Evolutionary conservation across 2,888 invertebrate species (phyloP), one percentile per base, ranked within the genome.

Genomic region (Coelopa pilipes): DNA sequence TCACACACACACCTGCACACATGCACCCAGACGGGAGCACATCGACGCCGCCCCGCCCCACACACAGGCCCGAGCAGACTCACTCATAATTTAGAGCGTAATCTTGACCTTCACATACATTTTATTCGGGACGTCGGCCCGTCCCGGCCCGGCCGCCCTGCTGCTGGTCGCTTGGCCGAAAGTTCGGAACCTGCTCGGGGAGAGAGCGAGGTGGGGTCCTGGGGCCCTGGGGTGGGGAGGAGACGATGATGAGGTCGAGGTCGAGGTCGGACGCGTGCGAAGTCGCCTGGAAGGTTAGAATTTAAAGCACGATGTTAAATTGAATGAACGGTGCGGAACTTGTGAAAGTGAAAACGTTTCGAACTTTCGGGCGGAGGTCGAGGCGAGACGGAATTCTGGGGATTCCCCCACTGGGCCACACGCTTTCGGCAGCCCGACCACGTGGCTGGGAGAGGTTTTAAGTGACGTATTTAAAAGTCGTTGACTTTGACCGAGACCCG

Each of bases 101-200:
- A 65, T 71, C 71, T 71, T 71, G 71, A 71, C 71, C 71, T 71
- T 71, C 53, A 71, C 71, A 71, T 55, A 71, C 55, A 71, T 65
- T 55, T 71, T 65, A 71, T 65, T 71, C 55, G 55, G 65, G 19
- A 55, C 63, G 53, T 46, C 21, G 49, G 59, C 60, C 60, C 12
- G 45, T n/a, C 53, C n/a, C 10, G 4, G 10, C 4, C 53, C 13
- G 3, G 3, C n/a, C 53, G 5, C 15, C 34, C 11, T 24, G 34
- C n/a, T 15, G n/a, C n/a, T 62, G 24, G 13, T 34, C n/a, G 45
- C 12, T 5, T 2, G n/a, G 15, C 62, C 34, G 34, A 62, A 62
- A 47, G 67, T 34, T n/a, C 17, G 12, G 15, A 67, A 46, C 1
- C 45, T 67, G 53, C 19, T 70, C 13, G 19, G 24, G 53, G 67